Evolutionary conservation across 2,888 invertebrate species (phyloP).

Genomic region (Drosophila colorata): DNA sequence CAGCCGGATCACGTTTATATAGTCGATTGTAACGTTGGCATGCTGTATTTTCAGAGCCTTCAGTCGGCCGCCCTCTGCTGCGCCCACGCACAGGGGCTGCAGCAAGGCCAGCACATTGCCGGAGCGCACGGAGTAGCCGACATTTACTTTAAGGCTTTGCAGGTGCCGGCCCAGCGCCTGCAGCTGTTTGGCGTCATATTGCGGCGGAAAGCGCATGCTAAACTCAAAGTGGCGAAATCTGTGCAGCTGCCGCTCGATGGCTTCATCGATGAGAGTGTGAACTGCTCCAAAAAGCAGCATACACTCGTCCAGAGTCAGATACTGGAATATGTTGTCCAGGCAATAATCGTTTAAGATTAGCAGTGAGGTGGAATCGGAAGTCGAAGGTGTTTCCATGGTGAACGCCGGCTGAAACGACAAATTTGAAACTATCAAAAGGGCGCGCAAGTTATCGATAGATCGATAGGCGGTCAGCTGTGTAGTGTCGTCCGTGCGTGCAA

Average conservation of each 20-base stretch:
- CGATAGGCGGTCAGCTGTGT: conserved; percentile 51
- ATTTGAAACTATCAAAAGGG: conserved; percentile 7
- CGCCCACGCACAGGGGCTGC: conserved; percentile 40
- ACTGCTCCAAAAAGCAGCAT: conserved; percentile 33
- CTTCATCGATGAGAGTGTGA: conserved; percentile 40
- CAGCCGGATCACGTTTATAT: conserved; percentile 25
- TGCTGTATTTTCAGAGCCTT: conserved; percentile 53
- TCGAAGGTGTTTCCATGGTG: conserved; percentile 7
- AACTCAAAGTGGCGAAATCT: conserved; percentile 45
- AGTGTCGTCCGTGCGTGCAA: conserved; percentile 11
- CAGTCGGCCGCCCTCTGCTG: conserved; percentile 31
- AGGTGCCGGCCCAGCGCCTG: conserved; percentile 48
- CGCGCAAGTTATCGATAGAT: conserved; percentile 32
- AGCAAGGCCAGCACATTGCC: conserved; percentile 24
- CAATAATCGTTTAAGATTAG: conserved; percentile 51
- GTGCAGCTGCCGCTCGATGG: conserved; percentile 52
- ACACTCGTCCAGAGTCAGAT: conserved; percentile 50
- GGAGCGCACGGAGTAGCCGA: conserved; percentile 50
- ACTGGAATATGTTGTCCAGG: conserved; percentile 48
- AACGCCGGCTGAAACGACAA: conserved; percentile 9
- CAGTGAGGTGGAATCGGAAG: conserved; percentile 7
- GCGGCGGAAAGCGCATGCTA: conserved; percentile 58
- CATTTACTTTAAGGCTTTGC: conserved; percentile 46
- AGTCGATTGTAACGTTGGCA: conserved; percentile 27
- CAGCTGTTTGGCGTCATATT: conserved; percentile 24